Evolutionary conservation across 2,797 vertebrate genomes (phyloP).

Genomic region (Xiphorhynchus erythropygius): DNA sequence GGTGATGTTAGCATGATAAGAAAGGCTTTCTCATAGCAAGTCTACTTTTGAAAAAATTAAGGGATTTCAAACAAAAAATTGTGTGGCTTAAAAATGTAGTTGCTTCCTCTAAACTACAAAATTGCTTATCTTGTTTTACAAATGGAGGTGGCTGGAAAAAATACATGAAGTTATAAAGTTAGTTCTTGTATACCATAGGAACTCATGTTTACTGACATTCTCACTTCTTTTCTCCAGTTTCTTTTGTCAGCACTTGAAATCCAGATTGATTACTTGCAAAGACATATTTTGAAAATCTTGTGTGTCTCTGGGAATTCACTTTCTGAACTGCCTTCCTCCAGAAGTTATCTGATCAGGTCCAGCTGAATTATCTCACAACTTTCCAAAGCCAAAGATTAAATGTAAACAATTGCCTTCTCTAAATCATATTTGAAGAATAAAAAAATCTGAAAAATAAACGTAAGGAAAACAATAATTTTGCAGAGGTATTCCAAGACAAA

Average conservation of each 20-base stretch:
- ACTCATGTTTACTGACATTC: background rate
- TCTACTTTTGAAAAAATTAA: background rate
- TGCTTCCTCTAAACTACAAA: background rate
- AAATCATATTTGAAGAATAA: background rate
- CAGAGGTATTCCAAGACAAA: background rate
- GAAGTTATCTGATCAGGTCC: background rate
- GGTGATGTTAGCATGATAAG: background rate
- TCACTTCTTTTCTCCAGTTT: background rate
- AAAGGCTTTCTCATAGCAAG: background rate
- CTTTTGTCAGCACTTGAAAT: background rate
- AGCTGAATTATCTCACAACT: background rate
- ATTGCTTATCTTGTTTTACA: background rate
- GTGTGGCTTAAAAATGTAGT: background rate
- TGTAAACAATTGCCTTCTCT: background rate
- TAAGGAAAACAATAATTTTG: background rate
- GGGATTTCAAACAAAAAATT: background rate
- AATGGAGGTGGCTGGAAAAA: background rate
- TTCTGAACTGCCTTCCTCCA: background rate
- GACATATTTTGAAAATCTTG: fast-evolving
- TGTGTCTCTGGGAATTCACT: background rate
- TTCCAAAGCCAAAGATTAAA: background rate
- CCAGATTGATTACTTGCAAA: background rate
- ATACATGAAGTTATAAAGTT: background rate
- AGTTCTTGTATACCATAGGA: background rate
- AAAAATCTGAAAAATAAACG: background rate